These are phyloP conservation scores for Amphipyra berbera DNA, from an alignment of 2,888 invertebrate species.

Conservation along the genomic window DNA sequence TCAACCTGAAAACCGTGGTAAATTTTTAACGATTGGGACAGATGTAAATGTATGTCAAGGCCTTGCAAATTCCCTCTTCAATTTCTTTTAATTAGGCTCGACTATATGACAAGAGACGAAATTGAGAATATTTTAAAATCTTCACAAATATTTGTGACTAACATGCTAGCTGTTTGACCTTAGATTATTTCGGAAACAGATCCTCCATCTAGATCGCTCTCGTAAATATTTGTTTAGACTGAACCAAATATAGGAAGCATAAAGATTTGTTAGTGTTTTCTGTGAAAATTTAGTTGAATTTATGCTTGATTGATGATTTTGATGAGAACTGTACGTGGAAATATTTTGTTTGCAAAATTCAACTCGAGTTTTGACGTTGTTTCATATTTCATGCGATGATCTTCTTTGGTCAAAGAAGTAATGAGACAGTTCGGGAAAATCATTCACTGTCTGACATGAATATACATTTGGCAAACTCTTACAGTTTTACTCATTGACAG, in stretches of 20 bases:
- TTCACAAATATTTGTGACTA: slow-evolving; percentile 33
- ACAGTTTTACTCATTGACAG: not conserved
- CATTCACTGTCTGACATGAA: slow-evolving; percentile 12
- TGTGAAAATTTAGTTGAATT: slow-evolving; percentile 58
- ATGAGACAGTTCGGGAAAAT: slow-evolving; percentile 19
- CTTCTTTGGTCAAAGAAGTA: slow-evolving; percentile 13
- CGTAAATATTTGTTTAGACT: slow-evolving; percentile 64
- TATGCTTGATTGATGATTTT: slow-evolving; percentile 43
- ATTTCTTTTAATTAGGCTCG: slow-evolving; percentile 49
- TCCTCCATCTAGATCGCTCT: slow-evolving; percentile 51
- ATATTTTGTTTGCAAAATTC: slow-evolving; percentile 47
- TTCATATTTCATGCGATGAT: slow-evolving; percentile 37
- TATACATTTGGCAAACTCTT: not conserved
- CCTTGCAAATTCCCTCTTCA: slow-evolving; percentile 52
- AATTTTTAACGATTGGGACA: slow-evolving; percentile 70
- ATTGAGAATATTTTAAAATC: slow-evolving; percentile 26
- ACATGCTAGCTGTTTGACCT: slow-evolving; percentile 42
- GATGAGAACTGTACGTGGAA: slow-evolving; percentile 44
- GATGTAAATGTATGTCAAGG: slow-evolving; percentile 80
- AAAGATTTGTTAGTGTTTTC: slow-evolving; percentile 61
- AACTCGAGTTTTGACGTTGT: slow-evolving; percentile 25
- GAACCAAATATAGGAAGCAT: slow-evolving; percentile 63
- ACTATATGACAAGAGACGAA: slow-evolving; percentile 17
- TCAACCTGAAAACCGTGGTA: slow-evolving; percentile 70
- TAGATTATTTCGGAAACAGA: slow-evolving; percentile 49